Conservation (phyloP, 2,113 vertebrate species). For the Petromus typicus region DNA sequence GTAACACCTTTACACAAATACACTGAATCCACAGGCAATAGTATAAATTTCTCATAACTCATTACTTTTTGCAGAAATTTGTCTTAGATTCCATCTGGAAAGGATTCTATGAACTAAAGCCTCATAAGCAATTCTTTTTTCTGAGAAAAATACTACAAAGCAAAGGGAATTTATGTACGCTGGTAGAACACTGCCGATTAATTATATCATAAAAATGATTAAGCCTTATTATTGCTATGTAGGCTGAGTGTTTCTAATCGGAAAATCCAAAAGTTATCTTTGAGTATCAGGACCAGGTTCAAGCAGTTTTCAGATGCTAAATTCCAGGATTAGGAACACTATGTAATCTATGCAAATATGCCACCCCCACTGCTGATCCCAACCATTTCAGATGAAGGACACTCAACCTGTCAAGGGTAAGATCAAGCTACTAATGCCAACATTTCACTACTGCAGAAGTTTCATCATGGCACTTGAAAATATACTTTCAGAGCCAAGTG, state of each 20-base stretch:
- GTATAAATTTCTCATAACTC: background rate
- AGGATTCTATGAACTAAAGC: slow-evolving; percentile 9
- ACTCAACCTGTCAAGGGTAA: background rate
- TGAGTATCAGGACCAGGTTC: background rate
- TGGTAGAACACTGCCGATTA: background rate
- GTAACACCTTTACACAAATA: background rate
- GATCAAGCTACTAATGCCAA: background rate
- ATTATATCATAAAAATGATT: background rate
- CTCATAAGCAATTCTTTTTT: background rate
- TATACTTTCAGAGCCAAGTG: background rate
- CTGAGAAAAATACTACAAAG: slow-evolving; percentile 1
- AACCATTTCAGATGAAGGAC: background rate
- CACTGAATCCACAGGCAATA: background rate
- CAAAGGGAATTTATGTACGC: background rate
- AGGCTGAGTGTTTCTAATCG: background rate
- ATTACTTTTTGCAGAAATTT: background rate
- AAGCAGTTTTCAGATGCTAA: background rate
- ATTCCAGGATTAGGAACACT: background rate
- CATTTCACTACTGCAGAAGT: background rate
- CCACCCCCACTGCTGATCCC: background rate
- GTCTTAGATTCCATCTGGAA: background rate
- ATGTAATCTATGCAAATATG: background rate
- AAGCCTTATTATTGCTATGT: background rate
- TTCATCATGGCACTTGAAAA: background rate
- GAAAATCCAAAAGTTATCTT: background rate